These are phyloP conservation scores for Liolophura sinensis DNA, from an alignment of 1,140 invertebrate species.

Conservation along the genomic window DNA sequence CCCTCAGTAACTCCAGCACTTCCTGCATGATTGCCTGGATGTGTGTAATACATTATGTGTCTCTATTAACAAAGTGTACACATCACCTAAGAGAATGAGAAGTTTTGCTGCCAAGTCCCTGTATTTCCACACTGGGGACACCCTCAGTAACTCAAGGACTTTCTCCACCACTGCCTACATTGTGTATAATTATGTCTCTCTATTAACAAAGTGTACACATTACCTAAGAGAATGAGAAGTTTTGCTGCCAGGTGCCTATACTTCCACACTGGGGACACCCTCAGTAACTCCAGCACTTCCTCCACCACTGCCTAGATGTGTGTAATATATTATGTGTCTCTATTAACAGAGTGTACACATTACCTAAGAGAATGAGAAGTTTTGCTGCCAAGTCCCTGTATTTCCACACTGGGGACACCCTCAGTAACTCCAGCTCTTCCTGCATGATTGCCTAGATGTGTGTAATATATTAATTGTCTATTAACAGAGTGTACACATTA, in stretches of 20 bases:
- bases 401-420: constrained; percentile 47
- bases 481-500: too few species aligned
- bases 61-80: too few species aligned
- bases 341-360: too few species aligned
- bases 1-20: constrained; percentile 34
- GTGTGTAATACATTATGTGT: too few species aligned
- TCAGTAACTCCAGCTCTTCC: constrained; percentile 36
- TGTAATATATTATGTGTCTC: too few species aligned
- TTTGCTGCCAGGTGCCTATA: constrained; percentile 42
- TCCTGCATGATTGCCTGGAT: constrained; percentile 34
- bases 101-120: constrained; percentile 45
- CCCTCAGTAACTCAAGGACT: constrained; percentile 34
- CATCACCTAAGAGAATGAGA: constrained; percentile 47
- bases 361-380: constrained; percentile 50
- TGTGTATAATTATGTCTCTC: too few species aligned
- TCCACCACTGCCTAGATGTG: constrained; percentile 32
- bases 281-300: constrained; percentile 37
- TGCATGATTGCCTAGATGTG: constrained; percentile 32
- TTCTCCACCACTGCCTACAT: constrained; percentile 37
- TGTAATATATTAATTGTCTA: too few species aligned
- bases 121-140: constrained; percentile 48
- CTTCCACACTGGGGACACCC: constrained; percentile 47
- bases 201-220: too few species aligned
- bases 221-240: constrained; percentile 50
- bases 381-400: constrained; percentile 42